Conservation (phyloP, 2,113 vertebrate species). For the Lycaon pictus region DNA sequence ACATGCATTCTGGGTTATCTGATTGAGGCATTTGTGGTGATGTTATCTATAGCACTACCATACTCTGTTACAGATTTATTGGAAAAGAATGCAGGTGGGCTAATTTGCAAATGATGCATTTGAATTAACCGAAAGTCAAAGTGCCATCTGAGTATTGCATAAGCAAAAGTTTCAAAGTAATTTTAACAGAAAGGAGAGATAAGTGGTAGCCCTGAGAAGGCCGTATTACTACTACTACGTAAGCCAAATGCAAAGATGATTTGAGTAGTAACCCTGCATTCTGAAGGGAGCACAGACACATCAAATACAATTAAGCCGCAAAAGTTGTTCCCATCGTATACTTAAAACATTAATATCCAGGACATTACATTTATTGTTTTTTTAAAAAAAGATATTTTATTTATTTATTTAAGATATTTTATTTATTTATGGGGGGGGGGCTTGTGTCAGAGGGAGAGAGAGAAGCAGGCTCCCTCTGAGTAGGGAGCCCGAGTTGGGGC, state of each 20-base stretch:
- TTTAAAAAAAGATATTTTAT: neutral
- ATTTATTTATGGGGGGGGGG: too few relatives aligned
- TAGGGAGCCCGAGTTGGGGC: neutral
- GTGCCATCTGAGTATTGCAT: neutral
- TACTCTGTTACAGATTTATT: too few relatives aligned
- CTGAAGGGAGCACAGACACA: neutral
- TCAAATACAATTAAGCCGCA: neutral
- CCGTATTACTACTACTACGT: neutral
- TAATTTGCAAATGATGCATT: neutral
- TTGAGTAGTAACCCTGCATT: accelerated
- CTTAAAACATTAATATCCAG: neutral
- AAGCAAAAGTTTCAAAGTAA: neutral
- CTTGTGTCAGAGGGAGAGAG: neutral
- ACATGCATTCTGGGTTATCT: too few relatives aligned
- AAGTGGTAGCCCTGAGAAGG: neutral
- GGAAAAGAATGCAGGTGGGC: neutral
- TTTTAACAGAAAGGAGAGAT: too few relatives aligned
- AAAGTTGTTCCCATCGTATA: neutral
- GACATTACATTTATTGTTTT: neutral
- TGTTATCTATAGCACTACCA: neutral
- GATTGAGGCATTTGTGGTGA: neutral
- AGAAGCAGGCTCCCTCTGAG: neutral
- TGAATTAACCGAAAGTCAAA: neutral
- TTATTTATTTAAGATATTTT: neutral
- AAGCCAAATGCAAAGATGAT: accelerated